Evolutionary conservation across 2,888 invertebrate species (phyloP), one percentile per base, ranked within the genome.

Genomic region (Leptinotarsa tumamoca): DNA sequence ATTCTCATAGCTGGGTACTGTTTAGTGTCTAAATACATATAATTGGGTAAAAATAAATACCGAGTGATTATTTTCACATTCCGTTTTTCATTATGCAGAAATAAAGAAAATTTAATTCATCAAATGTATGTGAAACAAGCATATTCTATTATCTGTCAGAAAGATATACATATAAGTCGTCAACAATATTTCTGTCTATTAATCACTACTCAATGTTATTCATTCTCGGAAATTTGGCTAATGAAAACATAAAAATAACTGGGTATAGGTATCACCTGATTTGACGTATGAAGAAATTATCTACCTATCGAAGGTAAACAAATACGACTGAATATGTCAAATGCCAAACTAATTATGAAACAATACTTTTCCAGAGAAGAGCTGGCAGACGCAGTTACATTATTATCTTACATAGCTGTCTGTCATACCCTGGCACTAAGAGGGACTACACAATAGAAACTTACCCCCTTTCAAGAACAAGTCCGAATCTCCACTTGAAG

Each of bases 391-490:
- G 58, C 23, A 23, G 23, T 58, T 13, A 27, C 23, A 58, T 17
- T n/a, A 63, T 63, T n/a, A 63, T 27, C 7, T 63, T n/a, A n/a
- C n/a, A 33, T 17, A 15, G n/a, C n/a, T 66, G 27, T 27, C 21
- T 67, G 50, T 33, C 51, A 63, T 67, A 72, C 67, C 72, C 67
- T 68, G 23, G 52, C n/a, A 56, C 58, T 67, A 33, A 56, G 50
- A 27, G 71, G 43, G 71, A 63, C 63, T 33, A 27, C 63, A 63
- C 63, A 63, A 63, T 33, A 63, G 77, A 73, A 80, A 83, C 85
- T 81, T 83, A 86, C 86, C 86, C 83, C 82, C 78, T 79, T 83
- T 81, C 80, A 76, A 78, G 80, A 81, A 82, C 79, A 82, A 81
- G 78, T 85, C 84, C 71, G 83, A 82, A 78, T 82, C 84, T 78